Evolutionary conservation across 2,113 vertebrate genomes (phyloP), one percentile per base, ranked within the genome.

Genomic region (Machaerirhynchus nigripectus): DNA sequence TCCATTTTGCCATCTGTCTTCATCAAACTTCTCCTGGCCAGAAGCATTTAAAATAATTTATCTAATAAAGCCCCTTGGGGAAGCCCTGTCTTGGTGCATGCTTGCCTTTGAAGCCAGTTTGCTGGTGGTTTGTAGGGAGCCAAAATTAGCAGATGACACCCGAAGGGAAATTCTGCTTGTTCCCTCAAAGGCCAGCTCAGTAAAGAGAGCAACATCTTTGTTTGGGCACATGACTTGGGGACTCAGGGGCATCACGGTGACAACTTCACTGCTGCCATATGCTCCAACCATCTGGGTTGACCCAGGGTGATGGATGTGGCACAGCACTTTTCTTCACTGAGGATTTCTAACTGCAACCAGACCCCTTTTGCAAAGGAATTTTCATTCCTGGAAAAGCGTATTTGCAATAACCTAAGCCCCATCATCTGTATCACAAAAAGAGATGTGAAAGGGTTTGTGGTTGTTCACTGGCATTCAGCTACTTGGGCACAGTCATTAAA

Each of bases 141-240:
- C 95, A 97, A 59, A 90, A 49, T 49, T 28, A 96, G 79, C 96
- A 97, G 95, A 95, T 93, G 95, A 96, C 87, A 93, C 73, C 96
- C 5, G 0, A 57, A 69, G 96, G 95, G 95, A 89, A 94, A 81
- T 92, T 93, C 73, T 89, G 61, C 77, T 83, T 60, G 31, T 39
- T 95, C 88, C 75, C 92, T 90, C 87, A 95, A 93, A 97, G 96
- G 95, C 94, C 95, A 97, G 71, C 67, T 89, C 89, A 83, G 92
- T 44, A 61, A 96, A 94, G 84, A 89, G 24, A 69, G 50, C 52
- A 95, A 52, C 55, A 71, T 78, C 73, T 81, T 77, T 1, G 1
- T 96, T 8, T 65, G 73, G 67, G 71, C 91, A 92, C 28, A 15
- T 56, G 94, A 75, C 65, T 49, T 84, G 94, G 24, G 87, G 44